Conservation (phyloP, 2,797 vertebrate genomes). For the Chanos chanos region DNA sequence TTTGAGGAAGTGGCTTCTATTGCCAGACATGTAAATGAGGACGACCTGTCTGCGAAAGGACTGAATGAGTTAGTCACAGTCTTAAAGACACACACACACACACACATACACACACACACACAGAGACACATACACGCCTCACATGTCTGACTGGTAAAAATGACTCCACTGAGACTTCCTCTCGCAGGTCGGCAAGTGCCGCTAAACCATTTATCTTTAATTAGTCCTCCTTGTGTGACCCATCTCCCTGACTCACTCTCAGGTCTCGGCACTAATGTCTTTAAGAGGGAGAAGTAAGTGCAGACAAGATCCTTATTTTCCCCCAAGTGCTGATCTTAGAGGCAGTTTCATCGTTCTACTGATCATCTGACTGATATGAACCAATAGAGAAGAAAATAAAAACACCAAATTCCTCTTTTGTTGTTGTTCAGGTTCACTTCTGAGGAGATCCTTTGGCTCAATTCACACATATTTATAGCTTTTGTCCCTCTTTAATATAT, state of each 20-base stretch:
- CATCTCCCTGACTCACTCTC: background rate
- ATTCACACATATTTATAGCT: too few relatives aligned
- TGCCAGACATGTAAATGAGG: constrained; percentile 23
- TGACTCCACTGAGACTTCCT: constrained; percentile 5
- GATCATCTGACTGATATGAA: too few relatives aligned
- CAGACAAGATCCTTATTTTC: too few relatives aligned
- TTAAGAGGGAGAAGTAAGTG: constrained; percentile 7
- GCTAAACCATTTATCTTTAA: constrained; percentile 26
- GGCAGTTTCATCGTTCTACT: too few relatives aligned
- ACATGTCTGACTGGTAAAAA: constrained; percentile 4
- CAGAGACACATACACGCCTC: constrained; percentile 8
- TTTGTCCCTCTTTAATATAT: too few relatives aligned
- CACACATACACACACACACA: background rate
- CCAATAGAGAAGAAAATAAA: too few relatives aligned
- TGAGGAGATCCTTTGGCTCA: too few relatives aligned
- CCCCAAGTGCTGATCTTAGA: too few relatives aligned
- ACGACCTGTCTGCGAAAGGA: background rate
- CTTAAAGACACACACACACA: constrained; percentile 5
- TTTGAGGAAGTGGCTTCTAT: constrained; percentile 8
- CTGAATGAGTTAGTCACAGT: background rate
- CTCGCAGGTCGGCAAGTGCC: constrained; percentile 19
- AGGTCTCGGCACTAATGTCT: background rate
- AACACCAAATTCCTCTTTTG: too few relatives aligned
- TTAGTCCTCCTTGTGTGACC: constrained; percentile 7
- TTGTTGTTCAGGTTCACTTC: too few relatives aligned